Evolutionary conservation across 2,888 invertebrate species (phyloP).

Genomic region (Lomographa bimaculata): DNA sequence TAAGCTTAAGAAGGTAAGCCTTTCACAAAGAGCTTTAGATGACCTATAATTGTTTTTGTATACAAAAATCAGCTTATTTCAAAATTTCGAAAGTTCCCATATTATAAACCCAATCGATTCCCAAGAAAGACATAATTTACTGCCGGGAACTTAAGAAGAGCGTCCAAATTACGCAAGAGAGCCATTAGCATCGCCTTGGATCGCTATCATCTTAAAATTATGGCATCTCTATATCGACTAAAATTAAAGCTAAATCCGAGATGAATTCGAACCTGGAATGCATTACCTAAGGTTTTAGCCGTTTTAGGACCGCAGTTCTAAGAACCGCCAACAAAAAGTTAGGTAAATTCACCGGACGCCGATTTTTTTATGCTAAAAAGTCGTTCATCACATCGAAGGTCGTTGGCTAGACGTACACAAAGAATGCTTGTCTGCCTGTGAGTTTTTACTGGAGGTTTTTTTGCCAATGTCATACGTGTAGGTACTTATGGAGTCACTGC

Average conservation of each 20-base stretch:
- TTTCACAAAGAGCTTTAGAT: too few relatives aligned
- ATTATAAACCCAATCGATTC: constrained; percentile 28
- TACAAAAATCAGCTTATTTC: too few relatives aligned
- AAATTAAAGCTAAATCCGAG: constrained; percentile 48
- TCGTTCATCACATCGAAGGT: constrained; percentile 78
- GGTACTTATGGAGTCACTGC: constrained; percentile 65
- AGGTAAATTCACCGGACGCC: constrained; percentile 79
- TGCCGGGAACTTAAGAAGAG: constrained; percentile 41
- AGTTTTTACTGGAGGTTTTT: constrained; percentile 71
- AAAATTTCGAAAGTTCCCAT: too few relatives aligned
- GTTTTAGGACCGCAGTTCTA: constrained; percentile 60
- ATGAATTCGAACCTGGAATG: constrained; percentile 56
- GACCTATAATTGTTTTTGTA: too few relatives aligned
- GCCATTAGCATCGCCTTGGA: constrained; percentile 48
- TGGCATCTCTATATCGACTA: constrained; percentile 71
- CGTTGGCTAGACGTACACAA: constrained; percentile 76
- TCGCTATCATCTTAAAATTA: constrained; percentile 72
- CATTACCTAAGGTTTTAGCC: constrained; percentile 57
- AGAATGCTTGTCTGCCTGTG: constrained; percentile 72
- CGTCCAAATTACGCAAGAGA: constrained; percentile 45
- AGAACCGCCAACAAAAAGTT: constrained; percentile 75
- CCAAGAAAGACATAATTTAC: constrained; percentile 56
- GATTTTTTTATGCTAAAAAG: constrained; percentile 71
- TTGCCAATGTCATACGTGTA: constrained; percentile 76
- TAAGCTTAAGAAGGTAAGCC: too few relatives aligned